phyloP scores from a whole-genome alignment of 1,140 invertebrate genomes.

The Psix sp. region DNA sequence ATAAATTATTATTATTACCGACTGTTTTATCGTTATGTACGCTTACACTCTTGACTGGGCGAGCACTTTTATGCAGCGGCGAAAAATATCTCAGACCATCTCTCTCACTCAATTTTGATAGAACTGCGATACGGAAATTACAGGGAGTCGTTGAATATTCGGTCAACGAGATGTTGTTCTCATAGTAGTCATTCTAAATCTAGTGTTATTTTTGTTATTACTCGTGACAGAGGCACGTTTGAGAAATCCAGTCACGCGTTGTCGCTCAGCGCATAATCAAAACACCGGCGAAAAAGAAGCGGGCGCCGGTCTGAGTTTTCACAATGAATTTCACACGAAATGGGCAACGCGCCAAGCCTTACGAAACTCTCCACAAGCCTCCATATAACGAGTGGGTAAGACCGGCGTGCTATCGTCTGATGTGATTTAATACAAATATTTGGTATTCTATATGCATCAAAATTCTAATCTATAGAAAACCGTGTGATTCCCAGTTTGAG shows the following conservation, averaged over 20 bases:
- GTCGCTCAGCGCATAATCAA: slow-evolving; percentile 57
- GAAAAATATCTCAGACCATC: too few species aligned
- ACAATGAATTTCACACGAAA: slow-evolving; percentile 57
- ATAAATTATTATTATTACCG: too few species aligned
- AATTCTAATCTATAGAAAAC: slow-evolving; percentile 16
- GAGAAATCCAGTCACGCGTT: slow-evolving; percentile 59
- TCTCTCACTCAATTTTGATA: slow-evolving; percentile 26
- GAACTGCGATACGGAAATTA: slow-evolving; percentile 3
- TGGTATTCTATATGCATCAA: slow-evolving; percentile 27
- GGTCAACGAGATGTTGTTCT: too few species aligned
- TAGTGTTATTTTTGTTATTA: slow-evolving; percentile 54
- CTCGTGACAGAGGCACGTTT: slow-evolving; percentile 36
- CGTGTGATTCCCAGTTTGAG: background rate
- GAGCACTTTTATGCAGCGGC: too few species aligned
- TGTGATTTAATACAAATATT: slow-evolving; percentile 59
- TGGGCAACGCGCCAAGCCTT: slow-evolving; percentile 41
- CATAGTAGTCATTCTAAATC: too few species aligned
- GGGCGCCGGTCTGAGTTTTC: slow-evolving; percentile 49
- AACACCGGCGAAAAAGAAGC: slow-evolving; percentile 57
- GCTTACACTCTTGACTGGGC: too few species aligned
- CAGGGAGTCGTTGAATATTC: too few species aligned
- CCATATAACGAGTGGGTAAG: slow-evolving; percentile 13
- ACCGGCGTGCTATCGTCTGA: slow-evolving; percentile 35
- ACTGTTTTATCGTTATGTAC: too few species aligned
- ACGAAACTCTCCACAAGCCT: slow-evolving; percentile 25